A percentile compares a stretch with the other conserved stretches of the same genome.
These are phyloP conservation scores for Calliphora vomitoria DNA, from an alignment of 2,888 invertebrate genomes.

Conservation along the genomic window DNA sequence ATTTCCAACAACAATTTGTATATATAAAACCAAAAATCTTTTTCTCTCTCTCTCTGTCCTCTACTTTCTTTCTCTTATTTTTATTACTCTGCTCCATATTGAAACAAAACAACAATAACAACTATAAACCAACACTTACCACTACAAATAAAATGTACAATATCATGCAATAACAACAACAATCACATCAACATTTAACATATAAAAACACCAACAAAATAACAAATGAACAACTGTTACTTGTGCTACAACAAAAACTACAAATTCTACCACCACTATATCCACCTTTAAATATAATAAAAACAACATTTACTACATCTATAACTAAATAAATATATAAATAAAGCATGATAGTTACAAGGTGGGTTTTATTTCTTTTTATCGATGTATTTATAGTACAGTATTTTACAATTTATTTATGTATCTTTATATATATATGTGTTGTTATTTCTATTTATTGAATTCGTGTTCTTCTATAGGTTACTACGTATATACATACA, in stretches of 20 bases:
- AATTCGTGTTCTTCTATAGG: background rate
- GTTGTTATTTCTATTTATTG: background rate
- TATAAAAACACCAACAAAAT: background rate
- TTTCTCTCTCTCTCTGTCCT: background rate
- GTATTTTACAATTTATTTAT: conserved; percentile 1
- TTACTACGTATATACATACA: too few relatives aligned
- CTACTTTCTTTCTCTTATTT: background rate
- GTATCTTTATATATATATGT: background rate
- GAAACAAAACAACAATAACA: conserved; percentile 10
- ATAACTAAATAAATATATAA: conserved; percentile 63
- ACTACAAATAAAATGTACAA: conserved; percentile 18
- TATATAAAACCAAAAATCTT: background rate
- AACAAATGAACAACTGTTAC: conserved; percentile 21
- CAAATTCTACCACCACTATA: background rate
- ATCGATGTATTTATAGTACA: background rate
- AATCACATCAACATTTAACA: conserved; percentile 21
- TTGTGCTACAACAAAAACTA: background rate
- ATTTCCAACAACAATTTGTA: too few relatives aligned
- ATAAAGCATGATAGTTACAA: conserved; percentile 79
- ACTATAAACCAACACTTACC: background rate
- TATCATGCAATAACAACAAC: conserved; percentile 11
- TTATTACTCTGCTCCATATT: background rate
- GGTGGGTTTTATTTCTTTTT: conserved; percentile 76
- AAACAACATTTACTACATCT: conserved; percentile 34
- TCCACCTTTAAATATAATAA: conserved; percentile 17